Conservation (phyloP, 2,113 vertebrate genomes). For the Laterallus jamaicensis region DNA sequence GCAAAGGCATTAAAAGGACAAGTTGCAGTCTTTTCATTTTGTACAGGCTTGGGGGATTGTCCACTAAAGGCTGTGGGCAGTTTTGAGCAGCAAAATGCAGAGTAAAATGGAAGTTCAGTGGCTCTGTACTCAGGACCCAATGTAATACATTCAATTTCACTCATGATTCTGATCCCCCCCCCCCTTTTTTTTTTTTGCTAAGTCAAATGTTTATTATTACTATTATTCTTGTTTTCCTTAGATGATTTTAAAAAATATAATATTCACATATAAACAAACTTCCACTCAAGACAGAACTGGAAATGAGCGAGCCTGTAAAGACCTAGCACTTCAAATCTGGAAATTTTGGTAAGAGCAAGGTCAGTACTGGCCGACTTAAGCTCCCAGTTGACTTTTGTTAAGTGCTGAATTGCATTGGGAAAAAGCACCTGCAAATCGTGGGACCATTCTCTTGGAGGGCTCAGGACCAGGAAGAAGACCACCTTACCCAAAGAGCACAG, state of each 20-base stretch:
- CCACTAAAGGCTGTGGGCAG: background rate
- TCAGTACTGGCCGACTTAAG: background rate
- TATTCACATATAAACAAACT: background rate
- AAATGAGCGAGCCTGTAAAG: background rate
- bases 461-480: background rate
- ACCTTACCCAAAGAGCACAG: background rate
- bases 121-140: background rate
- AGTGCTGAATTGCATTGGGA: background rate
- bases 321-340: background rate
- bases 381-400: background rate
- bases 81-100: background rate
- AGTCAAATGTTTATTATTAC: background rate
- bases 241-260: background rate
- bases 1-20: background rate
- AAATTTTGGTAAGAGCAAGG: background rate
- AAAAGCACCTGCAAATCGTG: background rate
- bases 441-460: background rate
- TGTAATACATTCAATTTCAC: background rate
- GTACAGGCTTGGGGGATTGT: background rate
- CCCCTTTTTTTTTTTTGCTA: background rate
- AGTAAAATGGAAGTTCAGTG: background rate
- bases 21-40: background rate
- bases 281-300: background rate
- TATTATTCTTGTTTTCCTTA: background rate
- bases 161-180: background rate